phyloP scores from a whole-genome alignment of 1,140 invertebrate genomes.

The Drosophila arawakana region DNA sequence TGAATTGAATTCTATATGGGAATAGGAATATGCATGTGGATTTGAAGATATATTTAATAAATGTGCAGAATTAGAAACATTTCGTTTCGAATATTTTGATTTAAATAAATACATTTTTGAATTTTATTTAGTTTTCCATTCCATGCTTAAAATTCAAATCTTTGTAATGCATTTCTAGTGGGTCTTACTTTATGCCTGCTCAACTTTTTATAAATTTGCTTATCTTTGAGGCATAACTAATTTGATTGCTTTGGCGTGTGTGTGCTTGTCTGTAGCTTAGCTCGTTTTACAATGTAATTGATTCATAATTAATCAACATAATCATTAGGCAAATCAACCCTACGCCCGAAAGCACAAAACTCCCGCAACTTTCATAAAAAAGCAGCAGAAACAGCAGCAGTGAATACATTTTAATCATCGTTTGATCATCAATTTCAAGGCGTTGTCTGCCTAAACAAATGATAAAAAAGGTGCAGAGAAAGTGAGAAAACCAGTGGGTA shows the following conservation, averaged over 20 bases:
- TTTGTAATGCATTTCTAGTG: too few species aligned
- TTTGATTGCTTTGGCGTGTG: slow-evolving; percentile 43
- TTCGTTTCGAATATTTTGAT: neutral
- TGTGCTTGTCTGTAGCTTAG: slow-evolving; percentile 1
- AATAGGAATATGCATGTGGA: neutral
- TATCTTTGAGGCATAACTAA: slow-evolving; percentile 54
- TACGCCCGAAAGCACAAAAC: neutral
- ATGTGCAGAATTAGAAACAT: neutral
- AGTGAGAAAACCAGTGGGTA: too few species aligned
- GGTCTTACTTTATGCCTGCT: neutral
- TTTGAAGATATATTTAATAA: neutral
- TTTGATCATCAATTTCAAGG: slow-evolving; percentile 78
- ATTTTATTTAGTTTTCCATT: neutral
- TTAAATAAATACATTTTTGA: neutral
- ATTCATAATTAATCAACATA: slow-evolving; percentile 81
- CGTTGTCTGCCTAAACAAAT: slow-evolving; percentile 41
- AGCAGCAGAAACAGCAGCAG: slow-evolving; percentile 25
- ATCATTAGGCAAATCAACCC: slow-evolving; percentile 61
- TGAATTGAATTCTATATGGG: slow-evolving; percentile 3
- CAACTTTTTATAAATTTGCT: neutral
- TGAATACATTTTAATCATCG: slow-evolving; percentile 81
- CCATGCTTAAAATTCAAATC: neutral
- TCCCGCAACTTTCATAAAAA: slow-evolving; percentile 31
- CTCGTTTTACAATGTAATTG: slow-evolving; percentile 76
- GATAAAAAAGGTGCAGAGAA: too few species aligned